Percentiles rank a stretch among this genome's conserved stretches.
phyloP scores from a whole-genome alignment of 2,888 invertebrate genomes.

The Biston betularia region DNA sequence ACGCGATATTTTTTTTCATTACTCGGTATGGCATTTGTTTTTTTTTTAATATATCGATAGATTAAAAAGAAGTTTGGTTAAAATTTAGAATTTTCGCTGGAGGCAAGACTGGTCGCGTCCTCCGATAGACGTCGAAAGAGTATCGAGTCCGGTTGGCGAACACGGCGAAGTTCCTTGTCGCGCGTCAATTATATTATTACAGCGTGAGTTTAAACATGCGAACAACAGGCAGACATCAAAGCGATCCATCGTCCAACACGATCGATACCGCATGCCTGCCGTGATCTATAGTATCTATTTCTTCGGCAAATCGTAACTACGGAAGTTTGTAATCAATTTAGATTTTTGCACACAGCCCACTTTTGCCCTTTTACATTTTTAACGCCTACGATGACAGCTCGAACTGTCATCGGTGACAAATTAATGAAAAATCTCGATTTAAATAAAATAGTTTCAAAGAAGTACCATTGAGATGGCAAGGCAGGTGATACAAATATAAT shows the following conservation, averaged over 20 bases:
- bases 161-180: slow-evolving; percentile 67
- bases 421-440: neutral
- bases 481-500: neutral
- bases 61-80: slow-evolving; percentile 25
- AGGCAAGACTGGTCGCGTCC: slow-evolving; percentile 74
- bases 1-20: slow-evolving; percentile 48
- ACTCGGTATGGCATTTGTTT: slow-evolving; percentile 31
- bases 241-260: slow-evolving; percentile 77
- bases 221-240: slow-evolving; percentile 77
- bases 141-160: slow-evolving; percentile 77
- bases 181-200: slow-evolving; percentile 84
- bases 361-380: slow-evolving; percentile 42
- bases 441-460: neutral
- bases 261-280: slow-evolving; percentile 56
- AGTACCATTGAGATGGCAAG: neutral
- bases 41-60: slow-evolving; percentile 1
- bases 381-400: slow-evolving; percentile 16
- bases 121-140: slow-evolving; percentile 77
- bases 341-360: slow-evolving; percentile 48
- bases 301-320: slow-evolving; percentile 23
- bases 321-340: slow-evolving; percentile 30
- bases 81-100: slow-evolving; percentile 57
- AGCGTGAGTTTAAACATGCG: slow-evolving; percentile 78
- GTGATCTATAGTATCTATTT: slow-evolving; percentile 42
- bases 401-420: slow-evolving; percentile 10